These are phyloP conservation scores for Catocala nupta DNA, from an alignment of 2,888 invertebrate species.

Conservation along the genomic window DNA sequence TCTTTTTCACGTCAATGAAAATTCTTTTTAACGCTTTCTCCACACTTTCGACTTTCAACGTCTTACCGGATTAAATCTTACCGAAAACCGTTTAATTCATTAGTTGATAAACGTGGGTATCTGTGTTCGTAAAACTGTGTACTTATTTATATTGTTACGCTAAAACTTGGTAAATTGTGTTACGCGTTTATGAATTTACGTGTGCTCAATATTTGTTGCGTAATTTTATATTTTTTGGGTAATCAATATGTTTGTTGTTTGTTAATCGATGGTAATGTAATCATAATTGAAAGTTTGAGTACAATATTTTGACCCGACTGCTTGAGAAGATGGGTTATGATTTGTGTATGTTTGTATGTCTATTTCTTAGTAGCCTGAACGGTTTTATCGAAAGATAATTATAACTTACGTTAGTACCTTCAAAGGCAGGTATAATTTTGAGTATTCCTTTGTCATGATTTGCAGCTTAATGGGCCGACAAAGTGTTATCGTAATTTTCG, in stretches of 20 bases:
- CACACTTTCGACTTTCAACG: conserved; percentile 14
- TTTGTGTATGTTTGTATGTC: no score
- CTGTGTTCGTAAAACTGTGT: conserved; percentile 6
- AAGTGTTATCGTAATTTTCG: no score
- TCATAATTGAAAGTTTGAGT: no score
- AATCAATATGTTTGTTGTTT: neutral
- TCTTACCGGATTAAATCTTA: conserved; percentile 18
- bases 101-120: conserved; percentile 4
- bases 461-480: no score
- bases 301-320: no score
- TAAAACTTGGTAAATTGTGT: conserved; percentile 8
- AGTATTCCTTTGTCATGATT: no score
- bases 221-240: conserved; percentile 4
- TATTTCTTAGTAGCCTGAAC: no score
- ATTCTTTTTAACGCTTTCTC: conserved; percentile 34
- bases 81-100: conserved; percentile 20
- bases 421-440: no score
- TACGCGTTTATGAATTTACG: neutral
- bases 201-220: conserved; percentile 3
- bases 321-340: no score
- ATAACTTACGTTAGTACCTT: no score
- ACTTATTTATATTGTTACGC: conserved; percentile 10
- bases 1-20: conserved; percentile 16
- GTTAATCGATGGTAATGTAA: neutral
- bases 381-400: no score